phyloP scores from a whole-genome alignment of 2,113 vertebrate species.

The Okapia johnstoni region DNA sequence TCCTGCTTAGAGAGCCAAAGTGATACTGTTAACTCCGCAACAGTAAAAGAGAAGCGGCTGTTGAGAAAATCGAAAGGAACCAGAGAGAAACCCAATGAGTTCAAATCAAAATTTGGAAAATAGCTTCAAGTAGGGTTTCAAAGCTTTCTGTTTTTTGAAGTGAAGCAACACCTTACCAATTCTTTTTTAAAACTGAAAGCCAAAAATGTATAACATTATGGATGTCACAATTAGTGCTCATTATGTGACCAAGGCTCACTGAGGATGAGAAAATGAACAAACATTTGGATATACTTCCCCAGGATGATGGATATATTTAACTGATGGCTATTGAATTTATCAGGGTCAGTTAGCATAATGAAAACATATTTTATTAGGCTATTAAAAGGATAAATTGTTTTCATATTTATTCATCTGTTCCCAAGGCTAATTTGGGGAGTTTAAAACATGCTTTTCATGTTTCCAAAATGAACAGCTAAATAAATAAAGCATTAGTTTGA shows the following conservation, averaged over 20 bases:
- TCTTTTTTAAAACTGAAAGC: not conserved
- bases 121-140: not conserved
- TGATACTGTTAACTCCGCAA: not conserved
- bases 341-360: slow-evolving; percentile 73
- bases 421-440: slow-evolving; percentile 68
- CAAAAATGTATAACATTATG: slow-evolving; percentile 11
- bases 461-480: slow-evolving; percentile 71
- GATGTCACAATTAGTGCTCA: slow-evolving; percentile 56
- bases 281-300: slow-evolving; percentile 61
- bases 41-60: not conserved
- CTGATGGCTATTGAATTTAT: slow-evolving; percentile 71
- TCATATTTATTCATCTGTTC: slow-evolving; percentile 77
- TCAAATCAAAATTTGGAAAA: not conserved
- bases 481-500: slow-evolving; percentile 72
- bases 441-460: slow-evolving; percentile 71
- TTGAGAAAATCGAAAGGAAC: not conserved
- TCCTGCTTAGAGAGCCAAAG: not conserved
- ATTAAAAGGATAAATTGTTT: slow-evolving; percentile 77
- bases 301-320: slow-evolving; percentile 68
- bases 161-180: not conserved
- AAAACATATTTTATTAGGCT: slow-evolving; percentile 76
- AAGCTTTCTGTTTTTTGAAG: not conserved
- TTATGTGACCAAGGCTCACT: not conserved
- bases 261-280: slow-evolving; percentile 54
- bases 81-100: not conserved